Conservation (phyloP, 2,888 invertebrate genomes). For the Eurois occulta region DNA sequence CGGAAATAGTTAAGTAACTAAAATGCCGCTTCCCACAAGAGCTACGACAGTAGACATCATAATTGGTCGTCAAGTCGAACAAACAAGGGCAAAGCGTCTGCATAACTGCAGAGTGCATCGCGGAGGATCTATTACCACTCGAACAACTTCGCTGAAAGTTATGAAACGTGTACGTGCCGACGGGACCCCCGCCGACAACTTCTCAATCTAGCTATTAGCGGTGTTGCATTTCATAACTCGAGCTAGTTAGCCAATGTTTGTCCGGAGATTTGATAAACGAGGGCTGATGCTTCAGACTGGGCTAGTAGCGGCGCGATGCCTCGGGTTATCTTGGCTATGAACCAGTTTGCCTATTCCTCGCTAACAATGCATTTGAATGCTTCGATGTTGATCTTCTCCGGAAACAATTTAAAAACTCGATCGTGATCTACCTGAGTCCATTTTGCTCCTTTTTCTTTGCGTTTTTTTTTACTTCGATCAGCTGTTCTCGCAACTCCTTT, state of each 20-base stretch:
- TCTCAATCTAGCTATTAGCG: slow-evolving; percentile 71
- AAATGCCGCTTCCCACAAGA: slow-evolving; percentile 9
- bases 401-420: slow-evolving; percentile 55
- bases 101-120: slow-evolving; percentile 75
- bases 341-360: slow-evolving; percentile 33
- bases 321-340: slow-evolving; percentile 9
- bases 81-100: slow-evolving; percentile 72
- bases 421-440: slow-evolving; percentile 65
- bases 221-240: slow-evolving; percentile 74
- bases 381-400: slow-evolving; percentile 50
- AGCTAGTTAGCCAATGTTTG: slow-evolving; percentile 65
- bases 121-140: slow-evolving; percentile 76
- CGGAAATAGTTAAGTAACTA: slow-evolving; percentile 14
- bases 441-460: slow-evolving; percentile 48
- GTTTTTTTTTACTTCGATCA: slow-evolving; percentile 65
- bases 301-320: slow-evolving; percentile 11
- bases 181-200: slow-evolving; percentile 66
- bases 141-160: slow-evolving; percentile 76
- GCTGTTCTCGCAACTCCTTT: slow-evolving; percentile 71
- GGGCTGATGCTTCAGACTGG: slow-evolving; percentile 39
- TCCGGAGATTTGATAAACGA: slow-evolving; percentile 59
- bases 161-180: slow-evolving; percentile 74
- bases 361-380: slow-evolving; percentile 41
- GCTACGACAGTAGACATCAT: slow-evolving; percentile 43
- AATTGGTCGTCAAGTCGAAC: slow-evolving; percentile 64